Base-by-base conservation (phyloP, 37 sponge, comb jelly and placozoan species). In the Axinella damicornis region DNA sequence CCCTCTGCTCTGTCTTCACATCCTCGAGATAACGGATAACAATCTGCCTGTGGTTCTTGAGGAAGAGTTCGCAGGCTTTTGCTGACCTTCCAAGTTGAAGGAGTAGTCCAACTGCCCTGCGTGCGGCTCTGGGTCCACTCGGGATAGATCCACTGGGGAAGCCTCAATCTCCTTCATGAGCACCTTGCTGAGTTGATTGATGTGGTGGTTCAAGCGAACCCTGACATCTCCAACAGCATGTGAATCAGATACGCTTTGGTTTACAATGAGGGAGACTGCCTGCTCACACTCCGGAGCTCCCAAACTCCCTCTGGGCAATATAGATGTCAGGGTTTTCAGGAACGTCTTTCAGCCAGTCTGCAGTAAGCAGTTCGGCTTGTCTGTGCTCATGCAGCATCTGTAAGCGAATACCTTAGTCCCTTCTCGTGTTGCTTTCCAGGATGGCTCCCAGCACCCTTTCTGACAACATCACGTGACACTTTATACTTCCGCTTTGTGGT, bases 281-380 rank as follows among this genome's bases (percentile, higher is more conserved):
- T 90, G 69, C 60, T 98, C 99, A n/a, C n/a, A n/a, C n/a, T n/a
- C n/a, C n/a, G n/a, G n/a, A n/a, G n/a, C n/a, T n/a, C n/a, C n/a
- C n/a, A 82, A 98, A 96, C 22, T 98, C 97, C 59, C 99, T 71
- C 85, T 98, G 99, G 17, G 97, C 99, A 40, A 98, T 88, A 67
- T 80, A 96, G 53, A 98, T 95, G 78, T 98, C 99, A 27, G 96
- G 94, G 74, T 85, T 88, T 77, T 96, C 99, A 11, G 97, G 97
- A 0, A 90, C 89, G 53, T 98, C 93, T 67, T 94, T 92, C 40
- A 95, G 73, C 90, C 94, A 91, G 52, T 94, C 95, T 38, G 71
- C 89, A 52, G 68, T 57, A 60, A 69, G 40, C 59, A 64, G 33
- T 30, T 75, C 53, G 2, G 36, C 80, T n/a, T 69, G 74, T 2